phyloP scores from a whole-genome alignment of 1,140 invertebrate genomes.

The Nasonia longicornis region DNA sequence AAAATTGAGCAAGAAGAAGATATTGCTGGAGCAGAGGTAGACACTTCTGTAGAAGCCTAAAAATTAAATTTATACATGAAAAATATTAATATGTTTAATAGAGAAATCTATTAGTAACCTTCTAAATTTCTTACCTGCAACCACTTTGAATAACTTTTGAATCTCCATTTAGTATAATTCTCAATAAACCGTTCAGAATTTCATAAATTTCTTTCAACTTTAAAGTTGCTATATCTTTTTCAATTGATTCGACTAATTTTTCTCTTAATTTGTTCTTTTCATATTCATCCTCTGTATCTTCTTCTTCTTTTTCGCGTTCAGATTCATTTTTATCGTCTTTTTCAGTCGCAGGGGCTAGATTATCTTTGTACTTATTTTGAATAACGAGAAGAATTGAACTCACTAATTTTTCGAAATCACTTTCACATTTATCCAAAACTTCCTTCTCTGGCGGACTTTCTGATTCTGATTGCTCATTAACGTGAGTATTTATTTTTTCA shows the following conservation, averaged over 20 bases:
- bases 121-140: slow-evolving; percentile 40
- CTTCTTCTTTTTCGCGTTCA: slow-evolving; percentile 63
- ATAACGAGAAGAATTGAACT: slow-evolving; percentile 74
- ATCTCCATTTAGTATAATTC: slow-evolving; percentile 46
- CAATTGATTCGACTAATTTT: slow-evolving; percentile 75
- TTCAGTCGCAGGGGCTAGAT: slow-evolving; percentile 54
- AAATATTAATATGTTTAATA: slow-evolving; percentile 14
- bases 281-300: slow-evolving; percentile 61
- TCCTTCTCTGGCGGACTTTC: slow-evolving; percentile 42
- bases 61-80: slow-evolving; percentile 21
- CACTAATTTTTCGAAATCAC: slow-evolving; percentile 71
- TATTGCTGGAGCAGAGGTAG: slow-evolving; percentile 86
- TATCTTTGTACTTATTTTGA: slow-evolving; percentile 79
- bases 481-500: slow-evolving; percentile 42
- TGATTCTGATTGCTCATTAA: slow-evolving; percentile 32
- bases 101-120: not conserved
- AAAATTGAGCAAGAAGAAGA: slow-evolving; percentile 80
- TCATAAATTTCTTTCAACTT: slow-evolving; percentile 66
- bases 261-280: slow-evolving; percentile 68
- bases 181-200: slow-evolving; percentile 52
- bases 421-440: slow-evolving; percentile 57
- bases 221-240: slow-evolving; percentile 71
- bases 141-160: slow-evolving; percentile 38
- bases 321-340: slow-evolving; percentile 61
- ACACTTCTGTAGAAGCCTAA: slow-evolving; percentile 57